Base-by-base conservation (phyloP, 2,797 vertebrate species). In the Peromyscus aztecus region DNA sequence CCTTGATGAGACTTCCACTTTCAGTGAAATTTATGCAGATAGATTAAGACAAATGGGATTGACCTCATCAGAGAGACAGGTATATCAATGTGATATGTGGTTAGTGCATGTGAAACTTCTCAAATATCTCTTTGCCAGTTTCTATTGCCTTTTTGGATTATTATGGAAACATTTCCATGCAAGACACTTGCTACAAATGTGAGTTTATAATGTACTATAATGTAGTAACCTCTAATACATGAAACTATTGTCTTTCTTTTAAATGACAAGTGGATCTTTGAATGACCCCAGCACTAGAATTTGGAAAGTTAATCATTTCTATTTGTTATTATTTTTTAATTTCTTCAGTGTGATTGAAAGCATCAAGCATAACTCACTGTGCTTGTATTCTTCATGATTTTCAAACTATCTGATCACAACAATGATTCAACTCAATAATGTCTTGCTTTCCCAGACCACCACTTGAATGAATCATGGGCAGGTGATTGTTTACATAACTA, bases 241-340 rank as follows among this genome's bases (percentile, higher is more conserved):
- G 1, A 46, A 57, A 7, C 0, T 77, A 29, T 92, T 40, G 71
- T 80, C 65, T 87, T 4, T 80, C 57, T 87, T 5, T 90, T 34
- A 80, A 80, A 80, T 55, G n/a, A 13, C 0, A 5, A 2, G 10
- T n/a, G 31, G 1, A 23, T 69, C 14, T 92, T 23, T 83, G 16
- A 52, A 19, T 55, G 55, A 46, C 37, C 1, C 23, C 78, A 73
- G 13, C 37, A 19, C 63, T 92, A 76, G 19, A 84, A 90, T 69
- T 83, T 95, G 73, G 83, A 94, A 78, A 55, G 3, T 55, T 76
- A 61, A 21, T 23, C 27, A 67, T 73, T 8, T 46, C 37, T 19
- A 14, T 78, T 90, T 73, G 31, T 94, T 85, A 29, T 65, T 67
- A 13, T 73, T 73, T 82, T 92, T 92, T 59, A 43, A 89, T 76